Evolutionary conservation across 2,888 invertebrate species (phyloP).

Genomic region (Ormyrus thymus): DNA sequence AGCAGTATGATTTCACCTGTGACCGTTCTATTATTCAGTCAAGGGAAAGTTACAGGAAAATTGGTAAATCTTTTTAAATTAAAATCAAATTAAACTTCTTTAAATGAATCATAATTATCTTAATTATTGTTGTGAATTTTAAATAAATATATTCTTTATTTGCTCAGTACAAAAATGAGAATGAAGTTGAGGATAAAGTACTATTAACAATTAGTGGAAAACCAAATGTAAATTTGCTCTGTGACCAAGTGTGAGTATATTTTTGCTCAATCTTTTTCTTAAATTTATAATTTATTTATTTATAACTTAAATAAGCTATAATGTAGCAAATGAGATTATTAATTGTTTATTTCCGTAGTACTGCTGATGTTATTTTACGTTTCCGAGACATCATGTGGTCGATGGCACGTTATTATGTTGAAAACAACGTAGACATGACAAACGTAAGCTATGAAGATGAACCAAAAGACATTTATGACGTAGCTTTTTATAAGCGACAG

Average conservation of each 20-base stretch:
- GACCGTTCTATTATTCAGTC: conserved; percentile 78
- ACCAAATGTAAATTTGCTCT: conserved; percentile 68
- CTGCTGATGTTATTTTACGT: conserved; percentile 75
- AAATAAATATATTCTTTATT: conserved; percentile 39
- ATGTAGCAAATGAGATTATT: conserved; percentile 48
- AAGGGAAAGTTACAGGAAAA: conserved; percentile 59
- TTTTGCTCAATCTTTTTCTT: neutral
- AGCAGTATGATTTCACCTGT: conserved; percentile 79
- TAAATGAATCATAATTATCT: too few relatives aligned
- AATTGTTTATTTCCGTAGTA: conserved; percentile 74
- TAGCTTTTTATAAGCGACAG: conserved; percentile 58
- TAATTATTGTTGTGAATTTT: too few relatives aligned
- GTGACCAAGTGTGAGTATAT: conserved; percentile 71
- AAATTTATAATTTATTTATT: neutral
- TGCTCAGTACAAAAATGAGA: conserved; percentile 58
- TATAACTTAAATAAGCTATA: conserved; percentile 69
- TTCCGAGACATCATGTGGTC: conserved; percentile 76
- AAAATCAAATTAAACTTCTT: too few relatives aligned
- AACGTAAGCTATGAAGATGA: too few relatives aligned
- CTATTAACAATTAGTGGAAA: conserved; percentile 44
- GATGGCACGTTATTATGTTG: conserved; percentile 76
- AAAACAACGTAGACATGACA: conserved; percentile 69
- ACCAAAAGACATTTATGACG: conserved; percentile 46
- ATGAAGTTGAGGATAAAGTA: conserved; percentile 35
- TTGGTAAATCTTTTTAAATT: conserved; percentile 58